Evolutionary conservation across 2,888 invertebrate species (phyloP), one percentile per base, ranked within the genome.

Genomic region (Ornithoptera priamus): DNA sequence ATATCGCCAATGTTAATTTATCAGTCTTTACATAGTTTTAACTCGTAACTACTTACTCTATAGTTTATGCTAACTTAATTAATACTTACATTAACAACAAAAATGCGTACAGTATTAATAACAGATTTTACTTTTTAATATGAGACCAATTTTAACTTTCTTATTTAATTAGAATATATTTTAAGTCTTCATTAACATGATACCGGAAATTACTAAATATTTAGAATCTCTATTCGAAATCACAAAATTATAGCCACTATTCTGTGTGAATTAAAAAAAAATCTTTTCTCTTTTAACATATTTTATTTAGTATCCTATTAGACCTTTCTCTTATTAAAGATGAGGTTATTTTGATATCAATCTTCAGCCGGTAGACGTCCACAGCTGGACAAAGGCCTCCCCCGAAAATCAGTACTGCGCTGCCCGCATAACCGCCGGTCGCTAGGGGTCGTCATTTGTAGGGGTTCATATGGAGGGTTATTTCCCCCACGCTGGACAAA

Each of bases 251-350:
- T 46, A 46, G 5, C 8, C n/a, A 36, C n/a, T 59, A 18, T 61
- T n/a, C 36, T 42, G n/a, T 42, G 62, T 46, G 18, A 62, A 62
- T 62, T 10, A n/a, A 5, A 65, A 8, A 17, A 42, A 39, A 22
- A 39, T 66, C 12, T 61, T 67, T 67, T 67, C 50, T 61, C 53
- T 66, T 67, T 66, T 61, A 53, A 61, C 15, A 42, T 62, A n/a
- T 10, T 61, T 20, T 22, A 36, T 46, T 50, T 42, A 61, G 36
- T 57, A 20, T 61, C 36, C 36, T 62, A 42, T 67, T 42, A 67
- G 20, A 30, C 22, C 57, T 67, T 62, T 62, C 67, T 57, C 56
- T 67, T 62, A 46, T 62, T 53, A 36, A 56, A 22, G 61, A 39
- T 46, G 56, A 39, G 20, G 56, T 20, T 53, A 1, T n/a, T 53